phyloP scores from a whole-genome alignment of 2,888 invertebrate species.

The Lissonota sp. region DNA sequence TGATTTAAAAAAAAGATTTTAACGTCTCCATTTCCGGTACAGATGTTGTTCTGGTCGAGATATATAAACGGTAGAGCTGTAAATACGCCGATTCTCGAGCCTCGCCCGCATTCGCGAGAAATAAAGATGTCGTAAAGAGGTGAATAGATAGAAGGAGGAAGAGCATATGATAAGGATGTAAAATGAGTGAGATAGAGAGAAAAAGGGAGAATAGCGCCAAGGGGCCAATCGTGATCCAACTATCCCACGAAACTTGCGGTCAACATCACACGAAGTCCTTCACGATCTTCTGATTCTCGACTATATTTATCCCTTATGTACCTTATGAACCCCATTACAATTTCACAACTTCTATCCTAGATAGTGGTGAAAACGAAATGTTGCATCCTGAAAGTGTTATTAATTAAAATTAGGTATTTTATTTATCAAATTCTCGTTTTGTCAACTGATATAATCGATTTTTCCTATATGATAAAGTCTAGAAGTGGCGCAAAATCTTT shows the following conservation, averaged over 20 bases:
- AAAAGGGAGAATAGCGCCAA: neutral
- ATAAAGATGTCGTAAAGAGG: slow-evolving; percentile 57
- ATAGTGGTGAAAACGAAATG: too few species aligned
- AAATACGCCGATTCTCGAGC: slow-evolving; percentile 23
- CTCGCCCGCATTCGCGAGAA: slow-evolving; percentile 39
- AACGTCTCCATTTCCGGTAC: too few species aligned
- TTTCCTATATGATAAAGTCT: too few species aligned
- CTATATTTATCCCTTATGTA: slow-evolving; percentile 1
- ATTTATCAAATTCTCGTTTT: neutral
- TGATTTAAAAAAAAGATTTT: too few species aligned
- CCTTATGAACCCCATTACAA: slow-evolving; percentile 17
- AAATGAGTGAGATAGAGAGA: slow-evolving; percentile 8
- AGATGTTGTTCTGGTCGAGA: too few species aligned
- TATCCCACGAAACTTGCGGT: slow-evolving; percentile 61
- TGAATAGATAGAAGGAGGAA: slow-evolving; percentile 21
- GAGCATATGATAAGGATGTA: slow-evolving; percentile 15
- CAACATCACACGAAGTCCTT: slow-evolving; percentile 38
- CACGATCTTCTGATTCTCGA: slow-evolving; percentile 27
- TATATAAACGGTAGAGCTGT: too few species aligned
- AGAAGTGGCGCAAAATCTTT: too few species aligned
- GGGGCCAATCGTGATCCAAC: slow-evolving; percentile 49
- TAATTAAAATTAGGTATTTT: neutral
- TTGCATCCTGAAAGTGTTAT: too few species aligned
- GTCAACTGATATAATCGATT: too few species aligned
- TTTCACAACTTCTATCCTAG: too few species aligned